Percentiles rank a stretch among this genome's conserved stretches.
phyloP scores from a whole-genome alignment of 2,888 invertebrate species.

The Harpalus rufipes region DNA sequence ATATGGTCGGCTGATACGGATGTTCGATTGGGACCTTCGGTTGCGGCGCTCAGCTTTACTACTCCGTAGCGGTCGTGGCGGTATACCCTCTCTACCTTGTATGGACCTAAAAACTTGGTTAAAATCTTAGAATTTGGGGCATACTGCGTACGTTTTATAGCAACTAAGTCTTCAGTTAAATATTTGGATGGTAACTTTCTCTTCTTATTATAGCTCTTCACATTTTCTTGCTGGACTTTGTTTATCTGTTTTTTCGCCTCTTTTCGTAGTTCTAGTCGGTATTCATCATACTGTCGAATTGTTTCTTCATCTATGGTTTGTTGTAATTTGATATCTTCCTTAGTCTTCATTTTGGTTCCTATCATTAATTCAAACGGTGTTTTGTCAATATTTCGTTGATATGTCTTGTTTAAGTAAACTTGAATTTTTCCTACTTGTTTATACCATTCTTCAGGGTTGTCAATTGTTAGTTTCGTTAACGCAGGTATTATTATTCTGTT shows the following conservation, averaged over 20 bases:
- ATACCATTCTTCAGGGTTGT: slow-evolving; percentile 65
- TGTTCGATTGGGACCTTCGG: slow-evolving; percentile 69
- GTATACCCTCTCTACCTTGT: slow-evolving; percentile 70
- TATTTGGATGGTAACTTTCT: slow-evolving; percentile 69
- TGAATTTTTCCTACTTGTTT: slow-evolving; percentile 53
- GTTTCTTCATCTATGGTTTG: slow-evolving; percentile 67
- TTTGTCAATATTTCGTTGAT: slow-evolving; percentile 60
- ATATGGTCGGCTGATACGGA: slow-evolving; percentile 70
- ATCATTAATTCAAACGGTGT: slow-evolving; percentile 66
- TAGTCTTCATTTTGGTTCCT: slow-evolving; percentile 67
- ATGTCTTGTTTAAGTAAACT: slow-evolving; percentile 64
- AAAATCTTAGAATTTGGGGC: slow-evolving; percentile 71
- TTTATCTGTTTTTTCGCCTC: slow-evolving; percentile 66
- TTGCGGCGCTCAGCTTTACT: slow-evolving; percentile 69
- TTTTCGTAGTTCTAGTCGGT: slow-evolving; percentile 63
- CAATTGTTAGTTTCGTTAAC: slow-evolving; percentile 63
- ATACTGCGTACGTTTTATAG: slow-evolving; percentile 72
- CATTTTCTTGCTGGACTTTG: slow-evolving; percentile 68
- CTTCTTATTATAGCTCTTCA: slow-evolving; percentile 62
- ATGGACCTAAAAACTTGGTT: slow-evolving; percentile 72
- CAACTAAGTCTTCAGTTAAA: slow-evolving; percentile 69
- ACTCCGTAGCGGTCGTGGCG: slow-evolving; percentile 71
- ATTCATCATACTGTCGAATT: slow-evolving; percentile 57
- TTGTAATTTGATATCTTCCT: slow-evolving; percentile 64
- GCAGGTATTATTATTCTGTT: slow-evolving; percentile 67